Evolutionary conservation across 1,140 invertebrate species (phyloP).

Genomic region (Drosophila lacteicornis): DNA sequence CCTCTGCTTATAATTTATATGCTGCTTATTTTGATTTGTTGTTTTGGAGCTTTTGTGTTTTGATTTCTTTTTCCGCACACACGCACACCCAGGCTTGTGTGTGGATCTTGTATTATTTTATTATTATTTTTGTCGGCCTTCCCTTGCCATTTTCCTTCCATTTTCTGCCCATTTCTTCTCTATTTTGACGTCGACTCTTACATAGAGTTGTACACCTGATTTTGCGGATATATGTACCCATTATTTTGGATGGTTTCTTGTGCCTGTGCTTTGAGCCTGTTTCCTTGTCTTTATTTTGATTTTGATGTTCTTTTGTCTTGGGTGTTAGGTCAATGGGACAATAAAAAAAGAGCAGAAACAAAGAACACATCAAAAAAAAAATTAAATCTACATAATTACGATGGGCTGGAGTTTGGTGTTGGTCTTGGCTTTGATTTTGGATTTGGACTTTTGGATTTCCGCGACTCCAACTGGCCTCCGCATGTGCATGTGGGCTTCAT

Average conservation of each 20-base stretch:
- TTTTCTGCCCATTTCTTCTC: constrained; percentile 17
- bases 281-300: constrained; percentile 67
- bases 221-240: constrained; percentile 4
- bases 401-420: constrained; percentile 3
- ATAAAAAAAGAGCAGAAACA: constrained; percentile 57
- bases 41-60: constrained; percentile 71
- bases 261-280: constrained; percentile 6
- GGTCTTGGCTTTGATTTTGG: constrained; percentile 13
- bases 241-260: not conserved
- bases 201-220: constrained; percentile 23
- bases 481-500: constrained; percentile 53
- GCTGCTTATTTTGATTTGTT: constrained; percentile 76
- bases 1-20: constrained; percentile 66
- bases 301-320: constrained; percentile 64
- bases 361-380: constrained; percentile 35
- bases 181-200: constrained; percentile 36
- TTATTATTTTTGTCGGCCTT: constrained; percentile 16
- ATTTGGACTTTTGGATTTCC: constrained; percentile 7
- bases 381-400: constrained; percentile 46
- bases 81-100: constrained; percentile 21
- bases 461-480: constrained; percentile 5
- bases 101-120: constrained; percentile 16
- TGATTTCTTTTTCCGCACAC: constrained; percentile 61
- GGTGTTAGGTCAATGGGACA: constrained; percentile 81
- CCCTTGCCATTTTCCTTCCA: constrained; percentile 1